Percentiles rank a stretch among this genome's conserved stretches.
Evolutionary conservation across 2,797 vertebrate species (phyloP).

Genomic region (Nothura maculosa): DNA sequence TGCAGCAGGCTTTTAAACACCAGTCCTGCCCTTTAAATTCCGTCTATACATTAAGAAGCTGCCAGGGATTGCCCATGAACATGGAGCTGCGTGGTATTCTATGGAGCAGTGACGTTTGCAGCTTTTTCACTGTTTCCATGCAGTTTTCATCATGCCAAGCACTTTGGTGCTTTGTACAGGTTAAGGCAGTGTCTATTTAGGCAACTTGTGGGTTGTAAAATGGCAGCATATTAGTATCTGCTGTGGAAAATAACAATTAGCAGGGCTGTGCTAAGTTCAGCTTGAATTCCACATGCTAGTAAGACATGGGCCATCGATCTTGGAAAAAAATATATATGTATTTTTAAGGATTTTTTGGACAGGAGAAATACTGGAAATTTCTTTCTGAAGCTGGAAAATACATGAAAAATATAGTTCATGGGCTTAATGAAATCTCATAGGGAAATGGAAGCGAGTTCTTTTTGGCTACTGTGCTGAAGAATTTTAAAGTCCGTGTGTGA

Average conservation of each 20-base stretch:
- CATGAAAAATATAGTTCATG: neutral
- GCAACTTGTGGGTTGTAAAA: neutral
- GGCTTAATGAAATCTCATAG: neutral
- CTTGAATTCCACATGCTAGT: neutral
- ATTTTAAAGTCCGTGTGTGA: neutral
- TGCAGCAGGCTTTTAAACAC: neutral
- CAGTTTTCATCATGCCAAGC: neutral
- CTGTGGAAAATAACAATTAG: neutral
- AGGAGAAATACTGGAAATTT: neutral
- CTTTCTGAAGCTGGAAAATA: neutral
- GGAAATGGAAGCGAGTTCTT: neutral
- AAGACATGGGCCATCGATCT: neutral
- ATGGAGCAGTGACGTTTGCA: neutral
- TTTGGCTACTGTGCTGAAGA: neutral
- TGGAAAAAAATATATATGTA: neutral
- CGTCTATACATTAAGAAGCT: neutral
- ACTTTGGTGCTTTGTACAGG: neutral
- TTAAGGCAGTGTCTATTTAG: neutral
- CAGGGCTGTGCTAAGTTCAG: neutral
- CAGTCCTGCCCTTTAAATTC: neutral
- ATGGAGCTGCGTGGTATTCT: neutral
- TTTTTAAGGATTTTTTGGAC: neutral
- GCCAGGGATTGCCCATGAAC: accelerated
- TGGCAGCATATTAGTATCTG: neutral
- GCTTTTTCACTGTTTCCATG: neutral